These are phyloP conservation scores for Trichonephila clavipes DNA, from an alignment of 1,140 invertebrate genomes.

Conservation along the genomic window DNA sequence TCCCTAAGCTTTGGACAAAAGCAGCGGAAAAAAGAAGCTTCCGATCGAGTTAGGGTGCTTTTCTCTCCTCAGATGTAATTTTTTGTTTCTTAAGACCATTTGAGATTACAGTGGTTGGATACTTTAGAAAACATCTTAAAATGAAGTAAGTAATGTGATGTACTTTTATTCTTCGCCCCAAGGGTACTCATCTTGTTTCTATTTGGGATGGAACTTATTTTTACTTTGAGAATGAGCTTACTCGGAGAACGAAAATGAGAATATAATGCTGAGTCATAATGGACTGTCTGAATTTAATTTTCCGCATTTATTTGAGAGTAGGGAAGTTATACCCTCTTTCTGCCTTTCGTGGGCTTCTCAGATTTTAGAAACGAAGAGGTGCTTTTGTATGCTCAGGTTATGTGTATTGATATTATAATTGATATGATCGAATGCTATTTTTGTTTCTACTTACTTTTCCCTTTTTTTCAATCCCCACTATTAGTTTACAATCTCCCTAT, in stretches of 20 bases:
- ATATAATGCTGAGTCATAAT: constrained; percentile 25
- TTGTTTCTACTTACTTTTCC: too few species aligned
- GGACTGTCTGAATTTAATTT: constrained; percentile 31
- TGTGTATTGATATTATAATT: too few species aligned
- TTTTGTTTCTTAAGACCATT: constrained; percentile 68
- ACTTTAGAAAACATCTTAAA: constrained; percentile 68
- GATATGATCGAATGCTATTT: too few species aligned
- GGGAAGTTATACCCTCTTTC: not conserved
- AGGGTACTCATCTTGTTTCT: constrained; percentile 22
- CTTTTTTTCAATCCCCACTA: too few species aligned
- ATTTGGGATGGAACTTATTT: constrained; percentile 21
- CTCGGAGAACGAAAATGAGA: constrained; percentile 15
- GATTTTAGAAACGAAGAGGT: too few species aligned
- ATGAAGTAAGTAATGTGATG: constrained; percentile 59
- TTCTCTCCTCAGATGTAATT: constrained; percentile 57
- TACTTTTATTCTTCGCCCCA: constrained; percentile 46
- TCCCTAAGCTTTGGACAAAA: constrained; percentile 24
- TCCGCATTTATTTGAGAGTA: not conserved
- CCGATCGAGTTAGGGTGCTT: constrained; percentile 62
- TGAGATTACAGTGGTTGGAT: constrained; percentile 66
- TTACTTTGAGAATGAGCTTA: constrained; percentile 31
- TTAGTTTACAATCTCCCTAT: too few species aligned
- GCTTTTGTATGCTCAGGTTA: too few species aligned
- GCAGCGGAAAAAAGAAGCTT: constrained; percentile 39
- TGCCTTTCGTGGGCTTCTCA: not conserved